Evolutionary conservation across 2,113 vertebrate species (phyloP), one percentile per base, ranked within the genome.

Genomic region (Zingel zingel): DNA sequence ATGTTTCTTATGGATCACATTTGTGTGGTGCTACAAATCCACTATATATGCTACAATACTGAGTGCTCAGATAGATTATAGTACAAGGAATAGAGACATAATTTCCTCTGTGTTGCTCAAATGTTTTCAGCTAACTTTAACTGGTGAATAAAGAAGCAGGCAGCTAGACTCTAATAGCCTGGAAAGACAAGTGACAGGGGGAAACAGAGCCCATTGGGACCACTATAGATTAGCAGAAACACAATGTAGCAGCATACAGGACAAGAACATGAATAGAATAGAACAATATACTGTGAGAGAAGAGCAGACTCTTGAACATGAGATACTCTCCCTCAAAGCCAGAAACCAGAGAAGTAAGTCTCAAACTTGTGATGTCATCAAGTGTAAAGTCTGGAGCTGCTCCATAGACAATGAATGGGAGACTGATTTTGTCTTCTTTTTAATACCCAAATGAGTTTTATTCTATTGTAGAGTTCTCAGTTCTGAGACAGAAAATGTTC

Each of bases 181-280:
- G 58, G 43, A 79, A 51, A 61, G 11, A 74, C 2, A 73, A 62
- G 9, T 70, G 59, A 56, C 51, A 36, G 23, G 18, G 50, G 64
- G n/a, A 83, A 84, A 79, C 33, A 19, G 56, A 82, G 73, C 48
- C 73, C 56, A 74, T 0, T 74, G 82, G 76, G 39, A 50, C 25
- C 45, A 56, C 48, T 75, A 82, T 6, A 45, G 11, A 33, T 59
- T 59, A 81, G 25, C 48, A 81, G 21, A 33, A 76, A 63, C 58
- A 43, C 57, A 63, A 18, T 48, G 64, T 43, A 33, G 39, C 48
- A 65, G 25, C 18, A 33, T n/a, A 79, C 14, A 66, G 25, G 66
- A 71, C 4, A 74, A 62, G 15, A 64, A 45, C 47, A 75, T 23
- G 27, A 72, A 76, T 23, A 54, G 72, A 61, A 69, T 5, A 64